Percentiles rank a stretch among this genome's conserved stretches.
Evolutionary conservation across 2,888 invertebrate genomes (phyloP).

Genomic region (Eugnorisma glareosa): DNA sequence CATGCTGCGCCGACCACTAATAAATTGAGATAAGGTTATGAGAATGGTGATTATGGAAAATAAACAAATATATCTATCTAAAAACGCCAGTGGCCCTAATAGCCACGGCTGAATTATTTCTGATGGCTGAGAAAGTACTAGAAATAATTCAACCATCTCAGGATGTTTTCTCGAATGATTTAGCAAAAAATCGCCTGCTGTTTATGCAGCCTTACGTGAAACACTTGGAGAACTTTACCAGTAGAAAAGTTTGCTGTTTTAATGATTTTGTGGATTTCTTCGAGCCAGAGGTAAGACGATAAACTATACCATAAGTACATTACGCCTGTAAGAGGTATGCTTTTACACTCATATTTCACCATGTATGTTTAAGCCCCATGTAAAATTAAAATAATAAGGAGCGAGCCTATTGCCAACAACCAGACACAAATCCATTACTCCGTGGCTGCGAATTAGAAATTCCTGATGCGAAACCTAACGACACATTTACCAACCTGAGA

Average conservation of each 20-base stretch:
- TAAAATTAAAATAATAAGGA: not conserved
- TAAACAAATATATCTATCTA: not conserved
- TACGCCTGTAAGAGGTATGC: not conserved
- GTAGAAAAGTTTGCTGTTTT: conserved; percentile 19
- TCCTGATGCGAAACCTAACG: too few relatives aligned
- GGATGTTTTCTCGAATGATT: conserved; percentile 29
- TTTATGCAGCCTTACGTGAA: conserved; percentile 39
- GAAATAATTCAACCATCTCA: conserved; percentile 4
- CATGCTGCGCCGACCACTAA: not conserved
- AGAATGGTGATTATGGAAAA: not conserved
- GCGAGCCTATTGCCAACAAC: not conserved
- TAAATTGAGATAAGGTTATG: not conserved
- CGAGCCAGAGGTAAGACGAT: conserved; percentile 12
- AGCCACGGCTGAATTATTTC: conserved; percentile 17
- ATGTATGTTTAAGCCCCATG: not conserved
- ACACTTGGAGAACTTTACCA: conserved; percentile 27
- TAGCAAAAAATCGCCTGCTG: conserved; percentile 31
- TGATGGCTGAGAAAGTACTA: conserved; percentile 40
- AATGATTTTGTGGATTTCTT: conserved; percentile 23
- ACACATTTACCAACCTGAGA: too few relatives aligned
- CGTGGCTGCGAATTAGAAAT: too few relatives aligned
- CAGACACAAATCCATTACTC: not conserved
- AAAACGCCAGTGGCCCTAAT: not conserved
- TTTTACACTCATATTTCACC: not conserved
- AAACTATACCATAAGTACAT: conserved; percentile 4